phyloP scores from a whole-genome alignment of 2,888 invertebrate species.

The Hypsopygia costalis region DNA sequence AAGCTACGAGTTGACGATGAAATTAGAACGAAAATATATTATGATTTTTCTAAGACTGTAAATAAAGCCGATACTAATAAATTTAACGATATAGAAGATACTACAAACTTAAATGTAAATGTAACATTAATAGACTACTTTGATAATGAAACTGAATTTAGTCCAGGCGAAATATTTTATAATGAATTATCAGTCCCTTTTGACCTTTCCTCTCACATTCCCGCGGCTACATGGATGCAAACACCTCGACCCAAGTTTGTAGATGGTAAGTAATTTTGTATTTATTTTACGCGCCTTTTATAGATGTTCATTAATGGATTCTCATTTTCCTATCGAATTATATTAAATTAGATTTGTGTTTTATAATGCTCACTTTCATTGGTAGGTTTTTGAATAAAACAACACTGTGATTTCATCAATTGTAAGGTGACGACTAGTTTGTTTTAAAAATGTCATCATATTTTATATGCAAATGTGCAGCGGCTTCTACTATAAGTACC shows the following conservation, averaged over 20 bases:
- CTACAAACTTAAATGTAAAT: constrained; percentile 13
- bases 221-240: constrained; percentile 33
- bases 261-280: constrained; percentile 38
- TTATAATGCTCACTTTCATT: no score
- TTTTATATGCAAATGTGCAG: no score
- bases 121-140: constrained; percentile 15
- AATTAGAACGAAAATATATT: constrained; percentile 56
- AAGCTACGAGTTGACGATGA: constrained; percentile 60
- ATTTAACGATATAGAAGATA: constrained; percentile 8
- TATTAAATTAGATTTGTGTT: no score
- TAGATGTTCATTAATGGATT: no score
- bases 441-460: no score
- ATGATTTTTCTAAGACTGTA: constrained; percentile 64
- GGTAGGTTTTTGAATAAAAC: no score
- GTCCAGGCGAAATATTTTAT: constrained; percentile 17
- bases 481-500: no score
- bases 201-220: constrained; percentile 30
- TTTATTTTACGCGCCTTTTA: no score
- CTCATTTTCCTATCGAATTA: no score
- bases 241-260: constrained; percentile 34
- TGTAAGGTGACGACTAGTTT: no score
- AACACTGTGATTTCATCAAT: no score
- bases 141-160: constrained; percentile 15
- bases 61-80: constrained; percentile 32
- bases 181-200: constrained; percentile 37